Conservation (phyloP, 1,140 invertebrate species). For the Choristoneura fumiferana region DNA sequence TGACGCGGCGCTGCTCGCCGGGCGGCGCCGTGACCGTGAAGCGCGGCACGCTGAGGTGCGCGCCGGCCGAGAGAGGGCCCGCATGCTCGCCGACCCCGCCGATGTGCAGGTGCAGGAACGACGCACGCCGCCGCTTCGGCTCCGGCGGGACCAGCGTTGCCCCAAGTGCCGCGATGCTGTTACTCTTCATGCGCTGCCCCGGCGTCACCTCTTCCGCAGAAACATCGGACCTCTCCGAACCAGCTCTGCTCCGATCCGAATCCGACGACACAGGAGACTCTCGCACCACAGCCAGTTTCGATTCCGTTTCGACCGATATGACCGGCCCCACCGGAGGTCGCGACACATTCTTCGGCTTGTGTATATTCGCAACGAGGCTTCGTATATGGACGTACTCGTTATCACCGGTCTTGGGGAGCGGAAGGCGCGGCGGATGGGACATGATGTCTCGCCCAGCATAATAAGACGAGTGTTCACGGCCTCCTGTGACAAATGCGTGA, state of each 20-base stretch:
- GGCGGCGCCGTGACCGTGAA: constrained; percentile 75
- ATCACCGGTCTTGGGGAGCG: constrained; percentile 39
- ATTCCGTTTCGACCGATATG: constrained; percentile 22
- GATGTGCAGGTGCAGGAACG: constrained; percentile 66
- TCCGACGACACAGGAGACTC: constrained; percentile 59
- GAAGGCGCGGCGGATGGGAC: constrained; percentile 51
- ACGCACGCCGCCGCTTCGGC: constrained; percentile 56
- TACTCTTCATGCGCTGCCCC: constrained; percentile 61
- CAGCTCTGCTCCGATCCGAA: constrained; percentile 46
- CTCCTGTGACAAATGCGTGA: constrained; percentile 61
- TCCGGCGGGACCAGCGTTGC: constrained; percentile 50
- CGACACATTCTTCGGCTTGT: constrained; percentile 71
- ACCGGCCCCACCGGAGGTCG: constrained; percentile 50
- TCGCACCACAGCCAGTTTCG: constrained; percentile 45
- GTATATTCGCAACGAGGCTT: constrained; percentile 72
- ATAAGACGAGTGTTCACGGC: constrained; percentile 52
- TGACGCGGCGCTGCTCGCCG: constrained; percentile 69
- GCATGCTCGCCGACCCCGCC: constrained; percentile 40
- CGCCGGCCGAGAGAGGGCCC: constrained; percentile 62
- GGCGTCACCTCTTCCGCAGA: constrained; percentile 36
- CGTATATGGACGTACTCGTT: constrained; percentile 69
- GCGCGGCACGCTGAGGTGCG: constrained; percentile 67
- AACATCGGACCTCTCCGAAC: constrained; percentile 41
- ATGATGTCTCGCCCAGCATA: constrained; percentile 53
- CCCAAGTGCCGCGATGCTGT: constrained; percentile 60